Conservation (phyloP, 1,140 invertebrate species). For the Atta colombica region DNA sequence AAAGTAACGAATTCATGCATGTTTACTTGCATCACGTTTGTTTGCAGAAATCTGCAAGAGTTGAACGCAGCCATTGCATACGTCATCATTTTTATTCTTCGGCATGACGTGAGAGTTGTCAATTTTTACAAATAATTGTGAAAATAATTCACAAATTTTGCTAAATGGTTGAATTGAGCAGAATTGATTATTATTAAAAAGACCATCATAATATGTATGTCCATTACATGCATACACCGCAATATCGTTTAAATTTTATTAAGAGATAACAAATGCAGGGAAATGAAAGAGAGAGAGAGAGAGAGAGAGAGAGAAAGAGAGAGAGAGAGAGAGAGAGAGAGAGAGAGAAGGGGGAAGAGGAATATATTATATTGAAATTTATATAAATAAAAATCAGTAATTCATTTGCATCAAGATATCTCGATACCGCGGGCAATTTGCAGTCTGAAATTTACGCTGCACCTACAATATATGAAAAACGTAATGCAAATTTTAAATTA, state of each 20-base stretch:
- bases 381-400: constrained; percentile 14
- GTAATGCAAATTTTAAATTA: constrained; percentile 55
- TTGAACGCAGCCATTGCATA: background rate
- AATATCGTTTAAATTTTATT: background rate
- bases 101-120: background rate
- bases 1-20: constrained; percentile 74
- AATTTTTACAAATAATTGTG: constrained; percentile 22
- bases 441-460: constrained; percentile 25
- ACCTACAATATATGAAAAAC: constrained; percentile 31
- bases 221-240: background rate
- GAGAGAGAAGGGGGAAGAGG: background rate
- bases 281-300: background rate
- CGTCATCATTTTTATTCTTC: background rate
- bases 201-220: background rate
- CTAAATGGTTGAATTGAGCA: background rate
- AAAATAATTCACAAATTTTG: constrained; percentile 23
- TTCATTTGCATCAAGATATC: constrained; percentile 34
- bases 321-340: constrained; percentile 14
- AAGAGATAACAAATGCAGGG: constrained; percentile 24
- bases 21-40: constrained; percentile 65
- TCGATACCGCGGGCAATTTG: constrained; percentile 17
- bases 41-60: constrained; percentile 20
- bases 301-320: constrained; percentile 2
- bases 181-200: background rate
- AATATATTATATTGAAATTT: constrained; percentile 25